Evolutionary conservation across 2,888 invertebrate species (phyloP).

Genomic region (Orchesellides sinensis): DNA sequence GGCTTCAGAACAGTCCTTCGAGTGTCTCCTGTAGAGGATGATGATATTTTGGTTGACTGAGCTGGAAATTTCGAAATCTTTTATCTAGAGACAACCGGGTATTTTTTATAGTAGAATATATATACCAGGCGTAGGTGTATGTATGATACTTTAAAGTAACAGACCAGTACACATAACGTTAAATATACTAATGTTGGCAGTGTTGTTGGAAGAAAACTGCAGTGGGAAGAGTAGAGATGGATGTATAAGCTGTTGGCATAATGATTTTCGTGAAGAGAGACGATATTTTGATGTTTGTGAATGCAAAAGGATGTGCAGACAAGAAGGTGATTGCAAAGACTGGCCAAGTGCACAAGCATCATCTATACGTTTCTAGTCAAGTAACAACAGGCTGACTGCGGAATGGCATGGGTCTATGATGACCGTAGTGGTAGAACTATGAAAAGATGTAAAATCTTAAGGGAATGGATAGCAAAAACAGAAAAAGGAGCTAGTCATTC

Average conservation of each 20-base stretch:
- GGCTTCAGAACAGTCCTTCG: neutral
- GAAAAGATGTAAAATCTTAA: conserved; percentile 36
- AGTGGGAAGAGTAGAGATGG: neutral
- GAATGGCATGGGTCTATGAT: neutral
- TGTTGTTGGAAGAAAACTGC: neutral
- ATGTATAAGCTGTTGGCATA: conserved; percentile 8
- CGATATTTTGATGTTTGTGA: conserved; percentile 26
- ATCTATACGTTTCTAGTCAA: too few relatives aligned
- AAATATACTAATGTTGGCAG: too few relatives aligned
- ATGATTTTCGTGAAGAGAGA: conserved; percentile 12
- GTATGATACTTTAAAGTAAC: too few relatives aligned
- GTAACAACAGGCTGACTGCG: neutral
- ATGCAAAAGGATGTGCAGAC: conserved; percentile 26
- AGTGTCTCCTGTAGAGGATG: conserved; percentile 19
- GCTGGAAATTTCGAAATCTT: conserved; percentile 28
- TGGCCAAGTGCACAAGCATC: conserved; percentile 16
- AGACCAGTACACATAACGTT: too few relatives aligned
- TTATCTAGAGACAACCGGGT: too few relatives aligned
- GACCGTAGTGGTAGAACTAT: neutral
- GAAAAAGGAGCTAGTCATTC: neutral
- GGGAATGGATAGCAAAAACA: conserved; percentile 24
- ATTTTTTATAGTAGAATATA: too few relatives aligned
- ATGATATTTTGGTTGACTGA: conserved; percentile 39
- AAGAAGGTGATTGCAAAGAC: conserved; percentile 25
- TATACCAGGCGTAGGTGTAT: too few relatives aligned